phyloP scores from a whole-genome alignment of 2,797 vertebrate genomes.

The Ciconia nigra region DNA sequence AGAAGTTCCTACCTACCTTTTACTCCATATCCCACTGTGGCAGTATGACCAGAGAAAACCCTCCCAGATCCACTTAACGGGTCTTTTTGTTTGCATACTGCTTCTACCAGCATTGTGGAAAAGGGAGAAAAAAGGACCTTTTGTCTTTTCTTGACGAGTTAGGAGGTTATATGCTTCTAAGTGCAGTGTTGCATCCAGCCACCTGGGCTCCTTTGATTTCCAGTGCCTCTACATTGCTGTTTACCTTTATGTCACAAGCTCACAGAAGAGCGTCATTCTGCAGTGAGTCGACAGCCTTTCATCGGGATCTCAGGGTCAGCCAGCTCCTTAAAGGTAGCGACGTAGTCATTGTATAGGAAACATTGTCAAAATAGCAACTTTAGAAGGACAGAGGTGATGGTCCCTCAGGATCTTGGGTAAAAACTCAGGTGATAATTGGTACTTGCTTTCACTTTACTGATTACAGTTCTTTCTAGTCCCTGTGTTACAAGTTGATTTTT shows the following conservation, averaged over 20 bases:
- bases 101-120: not conserved
- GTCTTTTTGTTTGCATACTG: not conserved
- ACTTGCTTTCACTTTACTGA: not conserved
- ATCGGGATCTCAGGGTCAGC: not conserved
- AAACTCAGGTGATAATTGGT: not conserved
- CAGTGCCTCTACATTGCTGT: not conserved
- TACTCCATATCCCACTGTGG: not conserved
- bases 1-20: not conserved
- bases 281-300: not conserved
- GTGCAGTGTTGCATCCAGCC: not conserved
- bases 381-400: not conserved
- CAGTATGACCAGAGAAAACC: not conserved
- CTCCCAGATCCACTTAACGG: not conserved
- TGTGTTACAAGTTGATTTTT: not conserved
- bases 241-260: not conserved
- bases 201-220: not conserved
- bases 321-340: not conserved
- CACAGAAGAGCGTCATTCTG: not conserved
- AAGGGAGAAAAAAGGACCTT: not conserved
- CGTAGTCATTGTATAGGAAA: not conserved
- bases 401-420: not conserved
- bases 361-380: not conserved
- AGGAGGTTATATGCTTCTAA: not conserved
- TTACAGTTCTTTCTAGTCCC: not conserved
- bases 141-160: not conserved